Evolutionary conservation across 2,888 invertebrate species (phyloP), one percentile per base, ranked within the genome.

Genomic region (Orthosia incerta): DNA sequence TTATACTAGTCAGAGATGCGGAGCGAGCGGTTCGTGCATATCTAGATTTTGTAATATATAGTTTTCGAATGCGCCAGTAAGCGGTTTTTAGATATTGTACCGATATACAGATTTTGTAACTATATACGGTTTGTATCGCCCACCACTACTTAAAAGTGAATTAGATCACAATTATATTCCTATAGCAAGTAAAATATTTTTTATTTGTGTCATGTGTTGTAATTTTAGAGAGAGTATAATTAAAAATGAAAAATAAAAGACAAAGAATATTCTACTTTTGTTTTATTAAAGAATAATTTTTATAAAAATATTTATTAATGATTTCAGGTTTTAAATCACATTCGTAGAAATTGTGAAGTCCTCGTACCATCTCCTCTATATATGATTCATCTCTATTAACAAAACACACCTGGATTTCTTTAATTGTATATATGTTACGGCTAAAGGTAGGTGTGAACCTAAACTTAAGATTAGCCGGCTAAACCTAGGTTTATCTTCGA

Each of bases 151-250:
- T n/a, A n/a, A n/a, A 65, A 65, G 20, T 55, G 55, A 45, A 65
- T 31, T 63, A n/a, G 63, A 50, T 50, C 50, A 63, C 31, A 64
- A 51, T 31, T 51, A 64, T 51, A 64, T 64, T 51, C 31, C 51
- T 51, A 51, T 64, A n/a, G 51, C 63, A n/a, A 64, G 50, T 9
- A 53, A 53, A 53, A 53, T 64, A 51, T 64, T 64, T 50, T 64
- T 51, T 64, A 51, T 64, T 51, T 64, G 51, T 51, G 7, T 51
- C 31, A 64, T 64, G 50, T 64, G 39, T 31, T 51, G 51, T 51
- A 51, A 64, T 51, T 64, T 64, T 20, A 64, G 63, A 51, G 63
- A 64, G n/a, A 31, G 31, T 39, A 51, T 63, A 13, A 51, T 63
- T 23, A 61, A 61, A 45, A 11, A 56, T 16, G 26, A 18, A 26